Conservation (phyloP, 2,888 invertebrate species). For the Acanthosepion esculentum region DNA sequence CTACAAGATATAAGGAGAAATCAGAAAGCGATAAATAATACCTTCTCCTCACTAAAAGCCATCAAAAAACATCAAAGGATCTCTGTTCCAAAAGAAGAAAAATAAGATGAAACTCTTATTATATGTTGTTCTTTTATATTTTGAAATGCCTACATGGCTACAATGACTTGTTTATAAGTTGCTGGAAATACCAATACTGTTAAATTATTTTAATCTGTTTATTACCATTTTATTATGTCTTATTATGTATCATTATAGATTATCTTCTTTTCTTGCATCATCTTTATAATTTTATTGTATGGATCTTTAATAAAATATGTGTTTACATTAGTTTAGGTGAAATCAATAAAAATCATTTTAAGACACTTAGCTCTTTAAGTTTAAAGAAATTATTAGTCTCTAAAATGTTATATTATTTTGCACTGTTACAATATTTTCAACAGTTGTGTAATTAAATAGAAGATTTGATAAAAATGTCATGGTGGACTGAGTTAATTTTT, state of each 20-base stretch:
- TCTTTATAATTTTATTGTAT: neutral
- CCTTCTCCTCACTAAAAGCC: neutral
- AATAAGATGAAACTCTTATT: neutral
- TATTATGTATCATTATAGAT: neutral
- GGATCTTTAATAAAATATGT: neutral
- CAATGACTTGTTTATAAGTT: constrained; percentile 33
- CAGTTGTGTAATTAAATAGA: too few species aligned
- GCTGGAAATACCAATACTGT: constrained; percentile 15
- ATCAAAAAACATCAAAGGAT: neutral
- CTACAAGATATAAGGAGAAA: neutral
- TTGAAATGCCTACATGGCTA: neutral
- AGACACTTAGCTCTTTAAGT: neutral
- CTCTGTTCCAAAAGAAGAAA: neutral
- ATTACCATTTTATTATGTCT: neutral
- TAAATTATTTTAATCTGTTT: constrained; percentile 33
- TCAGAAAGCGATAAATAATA: constrained; percentile 20
- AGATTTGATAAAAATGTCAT: too few species aligned
- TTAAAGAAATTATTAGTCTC: neutral
- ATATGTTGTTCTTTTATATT: neutral
- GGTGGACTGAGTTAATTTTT: too few species aligned
- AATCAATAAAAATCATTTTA: neutral
- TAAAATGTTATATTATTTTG: too few species aligned
- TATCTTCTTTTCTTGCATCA: neutral
- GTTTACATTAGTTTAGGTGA: neutral
- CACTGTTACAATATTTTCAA: too few species aligned